phyloP scores from a whole-genome alignment of 2,888 invertebrate genomes.

The Thecophora atra region DNA sequence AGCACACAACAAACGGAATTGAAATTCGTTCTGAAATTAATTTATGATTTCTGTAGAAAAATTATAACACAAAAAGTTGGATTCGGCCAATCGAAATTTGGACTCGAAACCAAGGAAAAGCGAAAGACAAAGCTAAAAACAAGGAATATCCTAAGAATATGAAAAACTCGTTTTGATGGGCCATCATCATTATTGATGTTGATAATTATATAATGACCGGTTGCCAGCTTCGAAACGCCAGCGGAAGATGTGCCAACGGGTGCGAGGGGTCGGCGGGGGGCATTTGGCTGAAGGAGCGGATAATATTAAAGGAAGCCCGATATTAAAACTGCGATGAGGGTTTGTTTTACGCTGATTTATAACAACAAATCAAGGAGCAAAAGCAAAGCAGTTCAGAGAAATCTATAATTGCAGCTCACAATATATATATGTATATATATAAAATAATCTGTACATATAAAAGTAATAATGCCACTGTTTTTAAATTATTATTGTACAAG shows the following conservation, averaged over 20 bases:
- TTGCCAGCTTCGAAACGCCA: neutral
- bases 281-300: neutral
- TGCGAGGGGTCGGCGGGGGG: too few species aligned
- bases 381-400: neutral
- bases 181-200: constrained; percentile 16
- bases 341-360: neutral
- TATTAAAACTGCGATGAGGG: neutral
- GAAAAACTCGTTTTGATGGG: constrained; percentile 21
- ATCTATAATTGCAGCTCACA: neutral
- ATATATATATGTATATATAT: too few species aligned
- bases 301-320: neutral
- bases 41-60: constrained; percentile 26
- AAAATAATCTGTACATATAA: too few species aligned
- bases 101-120: neutral
- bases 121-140: neutral
- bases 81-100: neutral
- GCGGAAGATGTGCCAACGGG: neutral
- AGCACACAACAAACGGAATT: constrained; percentile 5
- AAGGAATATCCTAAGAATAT: neutral
- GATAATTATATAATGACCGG: constrained; percentile 25
- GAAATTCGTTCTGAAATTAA: constrained; percentile 25
- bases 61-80: constrained; percentile 15
- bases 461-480: too few species aligned
- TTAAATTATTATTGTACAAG: too few species aligned
- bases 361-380: too few species aligned